phyloP scores from a whole-genome alignment of 2,797 vertebrate species.

The Periparus ater region DNA sequence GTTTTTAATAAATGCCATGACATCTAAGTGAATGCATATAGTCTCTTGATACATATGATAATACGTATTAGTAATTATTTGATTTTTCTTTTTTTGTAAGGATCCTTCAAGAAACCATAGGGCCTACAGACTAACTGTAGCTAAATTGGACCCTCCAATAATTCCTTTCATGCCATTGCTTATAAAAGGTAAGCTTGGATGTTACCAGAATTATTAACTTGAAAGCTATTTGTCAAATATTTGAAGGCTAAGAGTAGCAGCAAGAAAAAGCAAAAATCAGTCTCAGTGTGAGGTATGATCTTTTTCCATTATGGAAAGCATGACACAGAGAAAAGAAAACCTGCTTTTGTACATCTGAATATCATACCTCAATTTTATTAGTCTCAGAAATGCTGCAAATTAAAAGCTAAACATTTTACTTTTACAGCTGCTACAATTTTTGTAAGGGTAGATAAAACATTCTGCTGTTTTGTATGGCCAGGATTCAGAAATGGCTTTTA shows the following conservation, averaged over 20 bases:
- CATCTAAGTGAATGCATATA: neutral
- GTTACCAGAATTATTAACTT: slow-evolving; percentile 33
- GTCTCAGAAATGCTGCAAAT: slow-evolving; percentile 25
- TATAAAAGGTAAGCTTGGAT: slow-evolving; percentile 90
- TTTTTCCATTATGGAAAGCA: slow-evolving; percentile 11
- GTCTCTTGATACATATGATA: neutral
- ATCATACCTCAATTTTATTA: neutral
- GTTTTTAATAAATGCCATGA: neutral
- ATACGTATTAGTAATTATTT: neutral
- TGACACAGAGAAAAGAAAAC: slow-evolving; percentile 1
- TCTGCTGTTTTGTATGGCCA: slow-evolving; percentile 21
- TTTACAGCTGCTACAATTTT: neutral
- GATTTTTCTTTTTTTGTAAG: slow-evolving; percentile 72
- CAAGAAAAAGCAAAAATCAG: slow-evolving; percentile 40
- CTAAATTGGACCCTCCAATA: slow-evolving; percentile 93
- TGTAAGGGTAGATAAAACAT: neutral
- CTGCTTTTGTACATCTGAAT: slow-evolving; percentile 5
- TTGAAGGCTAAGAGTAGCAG: slow-evolving; percentile 46
- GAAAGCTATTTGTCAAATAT: slow-evolving; percentile 52
- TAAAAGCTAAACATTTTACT: neutral
- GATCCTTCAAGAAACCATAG: slow-evolving; percentile 98
- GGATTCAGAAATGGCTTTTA: slow-evolving; percentile 59
- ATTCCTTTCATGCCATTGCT: slow-evolving; percentile 99
- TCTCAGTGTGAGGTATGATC: slow-evolving; percentile 9
- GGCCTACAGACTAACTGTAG: slow-evolving; percentile 90